Evolutionary conservation across 2,888 invertebrate species (phyloP).

Genomic region (Drosophila ustulata): DNA sequence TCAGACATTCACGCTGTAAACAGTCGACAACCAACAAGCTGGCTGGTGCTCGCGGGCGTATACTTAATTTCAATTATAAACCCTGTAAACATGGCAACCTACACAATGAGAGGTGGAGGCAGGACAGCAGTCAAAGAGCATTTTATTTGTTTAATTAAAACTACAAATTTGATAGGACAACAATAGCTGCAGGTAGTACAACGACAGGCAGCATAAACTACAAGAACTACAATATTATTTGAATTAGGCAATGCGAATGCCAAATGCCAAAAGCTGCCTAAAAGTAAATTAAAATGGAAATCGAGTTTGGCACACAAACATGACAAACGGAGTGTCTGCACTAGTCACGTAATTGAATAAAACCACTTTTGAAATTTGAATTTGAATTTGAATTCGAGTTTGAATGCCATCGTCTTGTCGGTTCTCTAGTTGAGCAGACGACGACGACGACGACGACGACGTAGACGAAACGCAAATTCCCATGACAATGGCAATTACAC

Average conservation of each 20-base stretch:
- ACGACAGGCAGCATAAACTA: constrained; percentile 4
- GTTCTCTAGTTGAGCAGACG: not conserved
- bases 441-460: not conserved
- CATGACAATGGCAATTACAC: constrained; percentile 41
- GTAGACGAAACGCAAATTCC: constrained; percentile 3
- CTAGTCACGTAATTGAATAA: constrained; percentile 75
- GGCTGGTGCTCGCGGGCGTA: constrained; percentile 45
- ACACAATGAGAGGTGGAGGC: constrained; percentile 7
- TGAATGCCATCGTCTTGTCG: not conserved
- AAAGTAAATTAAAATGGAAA: constrained; percentile 63
- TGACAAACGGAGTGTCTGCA: constrained; percentile 30
- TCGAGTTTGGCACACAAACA: constrained; percentile 45
- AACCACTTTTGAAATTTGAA: constrained; percentile 59
- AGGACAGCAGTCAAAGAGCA: constrained; percentile 29
- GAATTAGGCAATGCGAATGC: constrained; percentile 55
- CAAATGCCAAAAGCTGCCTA: constrained; percentile 25
- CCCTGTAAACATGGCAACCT: constrained; percentile 23
- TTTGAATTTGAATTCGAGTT: constrained; percentile 40
- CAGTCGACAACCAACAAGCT: not conserved
- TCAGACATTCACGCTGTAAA: not conserved
- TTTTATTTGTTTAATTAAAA: constrained; percentile 65
- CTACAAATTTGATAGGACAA: constrained; percentile 41
- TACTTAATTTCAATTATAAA: constrained; percentile 56
- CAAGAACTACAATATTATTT: constrained; percentile 36
- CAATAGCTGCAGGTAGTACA: constrained; percentile 45